Evolutionary conservation across 2,797 vertebrate genomes (phyloP).

Genomic region (Acridotheres tristis): DNA sequence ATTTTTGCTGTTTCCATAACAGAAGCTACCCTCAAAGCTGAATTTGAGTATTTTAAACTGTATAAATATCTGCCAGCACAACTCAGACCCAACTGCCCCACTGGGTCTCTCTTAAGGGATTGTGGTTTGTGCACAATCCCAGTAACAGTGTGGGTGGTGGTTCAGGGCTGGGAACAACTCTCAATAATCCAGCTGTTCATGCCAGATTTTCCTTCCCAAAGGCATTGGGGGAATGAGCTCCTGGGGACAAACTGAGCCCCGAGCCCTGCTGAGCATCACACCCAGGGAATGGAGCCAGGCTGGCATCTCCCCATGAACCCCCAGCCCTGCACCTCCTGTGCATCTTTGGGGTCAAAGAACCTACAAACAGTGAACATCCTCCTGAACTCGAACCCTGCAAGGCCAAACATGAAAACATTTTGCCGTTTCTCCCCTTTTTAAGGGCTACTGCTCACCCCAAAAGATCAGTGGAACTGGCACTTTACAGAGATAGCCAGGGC

Average conservation of each 20-base stretch:
- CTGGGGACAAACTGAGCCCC: fast-evolving
- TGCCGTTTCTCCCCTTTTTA: neutral
- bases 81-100: neutral
- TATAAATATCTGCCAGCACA: fast-evolving
- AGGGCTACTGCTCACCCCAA: neutral
- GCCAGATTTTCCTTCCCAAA: fast-evolving
- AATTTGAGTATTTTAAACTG: neutral
- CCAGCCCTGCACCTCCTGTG: neutral
- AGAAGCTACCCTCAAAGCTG: neutral
- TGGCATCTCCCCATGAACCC: neutral
- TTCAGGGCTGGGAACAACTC: neutral
- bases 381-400: neutral
- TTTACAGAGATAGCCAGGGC: neutral
- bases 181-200: fast-evolving
- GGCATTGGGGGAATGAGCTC: fast-evolving
- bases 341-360: neutral
- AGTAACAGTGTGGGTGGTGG: fast-evolving
- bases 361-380: neutral
- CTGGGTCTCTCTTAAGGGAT: fast-evolving
- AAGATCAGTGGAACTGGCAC: neutral
- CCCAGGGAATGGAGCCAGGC: neutral
- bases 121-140: fast-evolving
- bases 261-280: neutral
- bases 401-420: neutral
- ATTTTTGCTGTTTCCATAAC: fast-evolving